A percentile compares a stretch with the other conserved stretches of the same genome.
These are phyloP conservation scores for Pteronotus mesoamericanus DNA, from an alignment of 2,797 vertebrate genomes.

Conservation along the genomic window DNA sequence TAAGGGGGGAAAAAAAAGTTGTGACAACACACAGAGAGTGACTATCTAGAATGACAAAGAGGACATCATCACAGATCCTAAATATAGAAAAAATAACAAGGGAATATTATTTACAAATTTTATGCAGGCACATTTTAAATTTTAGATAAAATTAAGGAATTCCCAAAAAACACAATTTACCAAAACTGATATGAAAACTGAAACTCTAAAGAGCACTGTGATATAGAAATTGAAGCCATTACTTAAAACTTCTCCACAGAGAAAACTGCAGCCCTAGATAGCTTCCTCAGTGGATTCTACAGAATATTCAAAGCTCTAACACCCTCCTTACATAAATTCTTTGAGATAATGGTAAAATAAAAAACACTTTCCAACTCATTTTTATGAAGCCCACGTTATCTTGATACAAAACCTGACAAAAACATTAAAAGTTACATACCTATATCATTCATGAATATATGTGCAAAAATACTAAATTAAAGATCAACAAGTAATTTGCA, in stretches of 20 bases:
- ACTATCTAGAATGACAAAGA: not conserved
- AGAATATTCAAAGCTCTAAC: constrained; percentile 3
- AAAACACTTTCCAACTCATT: not conserved
- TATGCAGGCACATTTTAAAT: not conserved
- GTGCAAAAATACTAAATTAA: not conserved
- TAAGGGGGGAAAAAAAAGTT: not conserved
- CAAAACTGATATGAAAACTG: not conserved
- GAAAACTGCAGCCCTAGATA: not conserved
- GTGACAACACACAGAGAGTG: not conserved
- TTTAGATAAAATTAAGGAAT: constrained; percentile 1
- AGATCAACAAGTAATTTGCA: not conserved
- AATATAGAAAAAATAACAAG: not conserved
- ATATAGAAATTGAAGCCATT: constrained; percentile 17
- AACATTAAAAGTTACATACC: not conserved
- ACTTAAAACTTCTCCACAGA: not conserved
- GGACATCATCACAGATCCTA: not conserved
- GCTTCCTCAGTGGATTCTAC: constrained; percentile 14
- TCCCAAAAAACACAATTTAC: not conserved
- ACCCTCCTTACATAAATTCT: constrained; percentile 1
- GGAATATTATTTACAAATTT: not conserved
- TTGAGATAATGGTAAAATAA: not conserved
- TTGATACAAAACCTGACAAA: not conserved
- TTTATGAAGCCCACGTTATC: not conserved
- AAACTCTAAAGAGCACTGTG: not conserved
- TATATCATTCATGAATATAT: not conserved